These are phyloP conservation scores for Pterocles burchelli DNA, from an alignment of 2,113 vertebrate species.

Conservation along the genomic window DNA sequence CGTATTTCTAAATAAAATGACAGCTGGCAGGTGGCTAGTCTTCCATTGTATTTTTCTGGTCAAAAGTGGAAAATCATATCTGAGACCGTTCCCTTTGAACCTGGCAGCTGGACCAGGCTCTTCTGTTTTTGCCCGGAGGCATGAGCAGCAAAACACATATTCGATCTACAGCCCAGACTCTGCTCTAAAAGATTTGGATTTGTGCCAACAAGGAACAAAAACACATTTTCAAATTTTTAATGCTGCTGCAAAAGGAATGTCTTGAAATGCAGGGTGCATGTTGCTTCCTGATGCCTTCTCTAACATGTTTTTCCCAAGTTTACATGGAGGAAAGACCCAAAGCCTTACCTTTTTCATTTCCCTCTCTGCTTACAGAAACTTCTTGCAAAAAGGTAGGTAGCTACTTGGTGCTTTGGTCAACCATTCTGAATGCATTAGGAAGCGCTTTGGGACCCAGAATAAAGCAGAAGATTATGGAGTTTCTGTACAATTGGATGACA, in stretches of 20 bases:
- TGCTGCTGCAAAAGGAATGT: not conserved
- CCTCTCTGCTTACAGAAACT: not conserved
- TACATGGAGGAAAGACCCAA: not conserved
- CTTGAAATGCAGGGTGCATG: not conserved
- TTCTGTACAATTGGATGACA: not conserved
- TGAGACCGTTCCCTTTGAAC: not conserved
- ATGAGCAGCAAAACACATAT: not conserved
- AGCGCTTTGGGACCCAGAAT: not conserved
- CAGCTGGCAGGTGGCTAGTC: not conserved
- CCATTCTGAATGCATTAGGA: not conserved
- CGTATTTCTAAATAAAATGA: not conserved
- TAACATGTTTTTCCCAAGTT: not conserved
- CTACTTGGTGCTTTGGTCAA: not conserved
- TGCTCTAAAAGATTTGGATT: not conserved
- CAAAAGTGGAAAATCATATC: slow-evolving; percentile 6
- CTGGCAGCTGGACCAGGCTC: slow-evolving; percentile 19
- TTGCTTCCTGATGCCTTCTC: not conserved
- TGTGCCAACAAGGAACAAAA: slow-evolving; percentile 26
- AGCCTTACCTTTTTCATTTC: not conserved
- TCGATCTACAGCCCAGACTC: not conserved
- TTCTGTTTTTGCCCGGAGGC: slow-evolving; percentile 11
- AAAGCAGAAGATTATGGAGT: not conserved
- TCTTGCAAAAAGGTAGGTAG: not conserved
- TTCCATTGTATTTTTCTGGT: not conserved
- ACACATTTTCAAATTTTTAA: not conserved